Base-by-base conservation (phyloP, 2,797 vertebrate species). In the Amphiprion clarkii region DNA sequence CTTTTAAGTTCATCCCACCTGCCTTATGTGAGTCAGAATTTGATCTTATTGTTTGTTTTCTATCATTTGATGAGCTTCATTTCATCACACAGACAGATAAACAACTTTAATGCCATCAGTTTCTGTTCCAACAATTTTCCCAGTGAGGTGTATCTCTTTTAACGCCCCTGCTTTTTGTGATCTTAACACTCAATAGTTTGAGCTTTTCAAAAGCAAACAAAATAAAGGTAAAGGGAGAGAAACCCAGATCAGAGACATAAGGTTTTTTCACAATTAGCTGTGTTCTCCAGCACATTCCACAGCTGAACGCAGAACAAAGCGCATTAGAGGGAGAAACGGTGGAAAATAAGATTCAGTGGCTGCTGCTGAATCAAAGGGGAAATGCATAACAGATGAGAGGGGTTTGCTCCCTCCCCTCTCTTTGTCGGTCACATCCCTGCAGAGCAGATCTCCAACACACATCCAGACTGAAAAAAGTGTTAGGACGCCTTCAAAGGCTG, bases 351-450 rank as follows among this genome's bases (percentile, higher is more conserved):
- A 88, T 87, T 87, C 90, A 85, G 89, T 89, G 89, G 92, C 88
- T 90, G 92, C 88, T 90, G 87, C 82, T 90, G 87, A 91, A 92
- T 92, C 90, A 93, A 94, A 92, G 84, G 85, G 90, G 89, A 94
- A 95, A 94, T 93, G 92, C 91, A 91, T 82, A 94, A 93, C 94
- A 95, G 94, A 95, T 94, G 94, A 94, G 87, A 79, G 82, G 89
- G 81, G 80, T 71, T 76, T 51, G 81, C 88, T 86, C 91, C 90
- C 90, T 83, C 87, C 88, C 83, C 80, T 85, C 83, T 79, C 87
- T 88, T 86, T 91, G 87, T 91, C 78, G 92, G 90, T 89, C 92
- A 92, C 89, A 89, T 92, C 91, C 91, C 91, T 87, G 90, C 89
- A 88, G 89, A 92, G 83, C 84, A 89, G 86, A 89, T 87, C 85